Base-by-base conservation (phyloP, 2,888 invertebrate species). In the Athrips mouffetella region DNA sequence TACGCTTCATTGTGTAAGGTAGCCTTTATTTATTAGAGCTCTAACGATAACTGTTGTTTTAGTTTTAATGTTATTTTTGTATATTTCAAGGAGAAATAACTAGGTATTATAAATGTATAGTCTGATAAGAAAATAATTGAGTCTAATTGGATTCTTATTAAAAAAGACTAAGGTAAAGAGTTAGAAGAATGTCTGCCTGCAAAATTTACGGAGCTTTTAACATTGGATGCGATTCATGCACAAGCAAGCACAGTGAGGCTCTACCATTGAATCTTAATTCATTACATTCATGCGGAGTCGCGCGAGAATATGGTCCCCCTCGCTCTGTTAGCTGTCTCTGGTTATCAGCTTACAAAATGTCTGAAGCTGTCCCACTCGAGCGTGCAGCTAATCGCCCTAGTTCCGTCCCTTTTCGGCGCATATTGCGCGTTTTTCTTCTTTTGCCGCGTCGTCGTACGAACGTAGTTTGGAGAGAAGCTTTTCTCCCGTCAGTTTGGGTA, bases 261-360 rank as follows among this genome's bases (percentile, higher is more conserved):
- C 65, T 70, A 68, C 75, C 78, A 84, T 85, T 83, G 81, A 85
- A 87, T 83, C 79, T 81, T 81, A 86, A 87, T 87, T 88, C 84
- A 87, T 83, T 84, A 83, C 78, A 83, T 86, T 86, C 83, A 84
- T 83, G 78, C 74, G 73, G 80, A 82, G 76, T 76, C 79, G 82
- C 80, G 78, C 80, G 80, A 86, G 86, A 87, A 84, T 85, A 85
- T 82, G 80, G 81, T 84, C 83, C 86, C 86, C 86, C 87, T 82
- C 82, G 80, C 76, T 79, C 76, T 76, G 81, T 79, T 81, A 74
- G 73, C 81, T 82, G 79, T 76, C 80, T 84, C 81, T 83, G 84
- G 84, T 87, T 88, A 88, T 88, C 88, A 87, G 84, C 85, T 87
- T 83, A 87, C 86, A 85, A 88, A 87, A 86, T 82, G 86, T 78